Conservation (phyloP, 2,113 vertebrate species). For the Boleophthalmus pectinirostris region DNA sequence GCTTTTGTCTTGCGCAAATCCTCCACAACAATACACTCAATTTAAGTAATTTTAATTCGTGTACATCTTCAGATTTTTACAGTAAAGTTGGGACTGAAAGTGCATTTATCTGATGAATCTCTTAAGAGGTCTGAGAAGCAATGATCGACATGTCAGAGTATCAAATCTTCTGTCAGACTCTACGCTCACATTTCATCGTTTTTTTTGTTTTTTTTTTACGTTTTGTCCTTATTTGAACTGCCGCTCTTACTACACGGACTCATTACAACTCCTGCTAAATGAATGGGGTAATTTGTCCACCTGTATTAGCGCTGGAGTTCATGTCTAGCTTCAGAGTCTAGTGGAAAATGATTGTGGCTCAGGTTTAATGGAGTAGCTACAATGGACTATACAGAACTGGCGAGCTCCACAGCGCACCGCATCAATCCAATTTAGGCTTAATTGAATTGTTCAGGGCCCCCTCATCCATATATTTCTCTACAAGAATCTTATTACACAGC, state of each 20-base stretch:
- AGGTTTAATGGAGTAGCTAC: slow-evolving; percentile 66
- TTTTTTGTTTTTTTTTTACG: too few species aligned
- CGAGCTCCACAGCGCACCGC: slow-evolving; percentile 48
- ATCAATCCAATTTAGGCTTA: slow-evolving; percentile 69
- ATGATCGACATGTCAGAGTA: neutral
- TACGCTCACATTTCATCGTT: neutral
- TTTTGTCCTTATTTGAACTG: slow-evolving; percentile 16
- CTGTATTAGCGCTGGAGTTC: slow-evolving; percentile 37
- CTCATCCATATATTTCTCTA: slow-evolving; percentile 58
- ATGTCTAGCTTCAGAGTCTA: slow-evolving; percentile 55
- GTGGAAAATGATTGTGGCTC: slow-evolving; percentile 59
- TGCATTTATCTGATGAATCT: neutral
- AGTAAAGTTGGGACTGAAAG: neutral
- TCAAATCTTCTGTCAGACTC: neutral
- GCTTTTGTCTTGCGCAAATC: too few species aligned
- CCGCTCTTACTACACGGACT: neutral
- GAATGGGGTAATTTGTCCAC: slow-evolving; percentile 57
- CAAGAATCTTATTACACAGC: slow-evolving; percentile 46
- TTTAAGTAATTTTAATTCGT: neutral
- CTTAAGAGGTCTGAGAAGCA: neutral
- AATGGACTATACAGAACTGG: slow-evolving; percentile 38
- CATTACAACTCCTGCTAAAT: slow-evolving; percentile 31
- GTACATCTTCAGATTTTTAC: neutral
- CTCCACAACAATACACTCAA: too few species aligned
- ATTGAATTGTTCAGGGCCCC: slow-evolving; percentile 63